Conservation (phyloP, 2,797 vertebrate species). For the Lepilemur ruficaudatus region DNA sequence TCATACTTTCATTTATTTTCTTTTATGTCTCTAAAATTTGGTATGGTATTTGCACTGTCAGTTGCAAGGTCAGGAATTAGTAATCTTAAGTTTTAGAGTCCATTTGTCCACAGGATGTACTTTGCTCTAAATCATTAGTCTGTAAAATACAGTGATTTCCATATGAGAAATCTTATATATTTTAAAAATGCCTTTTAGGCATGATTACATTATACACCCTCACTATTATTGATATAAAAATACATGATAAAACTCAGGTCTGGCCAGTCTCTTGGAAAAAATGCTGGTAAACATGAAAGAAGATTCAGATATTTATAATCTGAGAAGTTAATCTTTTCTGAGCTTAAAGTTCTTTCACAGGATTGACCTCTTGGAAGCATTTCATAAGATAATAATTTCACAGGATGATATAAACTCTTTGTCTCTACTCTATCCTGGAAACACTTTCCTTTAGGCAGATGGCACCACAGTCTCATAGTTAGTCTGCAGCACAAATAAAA, state of each 20-base stretch:
- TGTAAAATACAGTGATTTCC: not conserved
- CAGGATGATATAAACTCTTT: not conserved
- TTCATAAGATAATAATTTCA: not conserved
- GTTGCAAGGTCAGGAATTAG: not conserved
- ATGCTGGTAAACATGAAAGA: not conserved
- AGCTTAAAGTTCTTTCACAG: not conserved
- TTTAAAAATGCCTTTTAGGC: not conserved
- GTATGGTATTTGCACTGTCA: not conserved
- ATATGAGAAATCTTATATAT: not conserved
- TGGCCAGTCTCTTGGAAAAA: not conserved
- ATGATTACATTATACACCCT: not conserved
- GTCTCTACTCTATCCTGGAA: not conserved
- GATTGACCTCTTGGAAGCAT: not conserved
- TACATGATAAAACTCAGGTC: not conserved
- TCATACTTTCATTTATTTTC: not conserved
- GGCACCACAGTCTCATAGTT: not conserved
- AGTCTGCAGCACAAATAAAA: not conserved
- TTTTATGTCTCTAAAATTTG: not conserved
- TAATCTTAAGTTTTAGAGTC: not conserved
- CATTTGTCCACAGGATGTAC: not conserved
- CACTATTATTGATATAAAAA: not conserved
- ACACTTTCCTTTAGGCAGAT: not conserved
- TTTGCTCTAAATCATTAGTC: not conserved
- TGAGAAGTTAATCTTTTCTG: not conserved
- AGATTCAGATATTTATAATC: not conserved